A percentile compares a stretch with the other conserved stretches of the same genome.
Conservation (phyloP, 2,888 invertebrate species). For the Laspeyria flexula region DNA sequence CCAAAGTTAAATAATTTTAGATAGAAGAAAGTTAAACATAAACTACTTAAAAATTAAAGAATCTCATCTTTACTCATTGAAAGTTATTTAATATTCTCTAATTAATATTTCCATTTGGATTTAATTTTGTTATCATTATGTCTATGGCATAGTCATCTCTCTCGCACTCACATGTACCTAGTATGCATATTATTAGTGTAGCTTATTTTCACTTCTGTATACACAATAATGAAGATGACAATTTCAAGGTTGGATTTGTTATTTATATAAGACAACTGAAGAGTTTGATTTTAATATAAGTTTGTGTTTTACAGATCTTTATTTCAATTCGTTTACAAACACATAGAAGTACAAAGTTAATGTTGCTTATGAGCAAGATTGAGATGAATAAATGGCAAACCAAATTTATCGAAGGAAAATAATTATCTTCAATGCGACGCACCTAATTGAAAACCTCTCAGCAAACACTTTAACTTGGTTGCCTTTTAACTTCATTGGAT, state of each 20-base stretch:
- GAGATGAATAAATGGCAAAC: not conserved
- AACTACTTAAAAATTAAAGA: not conserved
- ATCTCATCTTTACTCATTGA: not conserved
- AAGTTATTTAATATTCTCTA: not conserved
- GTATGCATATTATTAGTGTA: too few species aligned
- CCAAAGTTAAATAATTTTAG: not conserved
- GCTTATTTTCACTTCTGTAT: too few species aligned
- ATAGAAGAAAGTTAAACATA: not conserved
- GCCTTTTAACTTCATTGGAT: constrained; percentile 26
- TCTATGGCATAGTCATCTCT: too few species aligned
- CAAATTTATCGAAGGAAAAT: constrained; percentile 9
- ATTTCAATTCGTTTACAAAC: too few species aligned
- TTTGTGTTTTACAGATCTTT: too few species aligned
- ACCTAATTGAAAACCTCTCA: constrained; percentile 23
- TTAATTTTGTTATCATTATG: not conserved
- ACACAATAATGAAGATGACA: too few species aligned
- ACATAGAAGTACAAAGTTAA: not conserved
- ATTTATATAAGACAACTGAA: too few species aligned
- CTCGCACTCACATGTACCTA: too few species aligned
- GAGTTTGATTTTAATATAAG: too few species aligned
- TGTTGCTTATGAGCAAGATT: not conserved
- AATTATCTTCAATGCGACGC: constrained; percentile 16
- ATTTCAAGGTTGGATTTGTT: too few species aligned
- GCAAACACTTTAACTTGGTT: constrained; percentile 17
- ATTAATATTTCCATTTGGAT: not conserved